These are phyloP conservation scores for Eurois occulta DNA, from an alignment of 2,888 invertebrate genomes.

Conservation along the genomic window DNA sequence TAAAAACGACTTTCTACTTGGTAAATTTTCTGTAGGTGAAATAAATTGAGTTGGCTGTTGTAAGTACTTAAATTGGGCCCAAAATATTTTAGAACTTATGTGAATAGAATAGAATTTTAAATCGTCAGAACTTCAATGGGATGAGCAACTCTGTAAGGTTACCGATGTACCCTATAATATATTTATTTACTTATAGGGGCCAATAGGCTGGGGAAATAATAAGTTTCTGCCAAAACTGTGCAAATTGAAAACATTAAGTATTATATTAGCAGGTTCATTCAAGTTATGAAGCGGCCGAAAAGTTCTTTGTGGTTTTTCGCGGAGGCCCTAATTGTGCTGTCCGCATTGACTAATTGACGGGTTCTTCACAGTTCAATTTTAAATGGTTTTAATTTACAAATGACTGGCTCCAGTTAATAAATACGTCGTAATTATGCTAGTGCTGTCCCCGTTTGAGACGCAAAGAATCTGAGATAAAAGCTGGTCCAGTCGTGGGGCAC, in stretches of 20 bases:
- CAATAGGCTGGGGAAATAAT: background rate
- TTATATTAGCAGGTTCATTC: slow-evolving; percentile 4
- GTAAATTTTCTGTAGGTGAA: background rate
- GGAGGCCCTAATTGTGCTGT: slow-evolving; percentile 21
- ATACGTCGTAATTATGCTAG: slow-evolving; percentile 59
- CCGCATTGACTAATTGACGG: slow-evolving; percentile 36
- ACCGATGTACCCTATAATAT: slow-evolving; percentile 30
- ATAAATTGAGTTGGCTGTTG: background rate
- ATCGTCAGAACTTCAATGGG: background rate
- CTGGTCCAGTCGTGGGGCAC: slow-evolving; percentile 53
- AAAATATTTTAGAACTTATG: background rate
- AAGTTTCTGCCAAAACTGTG: background rate
- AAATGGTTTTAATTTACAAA: slow-evolving; percentile 57
- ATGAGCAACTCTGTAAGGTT: slow-evolving; percentile 34
- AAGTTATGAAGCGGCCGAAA: slow-evolving; percentile 12
- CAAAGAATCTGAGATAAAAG: slow-evolving; percentile 54
- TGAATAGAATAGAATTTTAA: slow-evolving; percentile 12
- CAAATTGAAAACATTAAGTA: background rate
- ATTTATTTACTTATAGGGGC: slow-evolving; percentile 46
- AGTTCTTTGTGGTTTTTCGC: slow-evolving; percentile 15
- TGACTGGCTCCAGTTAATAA: slow-evolving; percentile 47
- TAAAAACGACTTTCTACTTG: background rate
- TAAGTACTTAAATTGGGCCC: too few species aligned
- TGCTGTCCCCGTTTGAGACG: slow-evolving; percentile 58
- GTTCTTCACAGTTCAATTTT: slow-evolving; percentile 28